Conservation (phyloP, 2,797 vertebrate genomes). For the Phalanger gymnotis region DNA sequence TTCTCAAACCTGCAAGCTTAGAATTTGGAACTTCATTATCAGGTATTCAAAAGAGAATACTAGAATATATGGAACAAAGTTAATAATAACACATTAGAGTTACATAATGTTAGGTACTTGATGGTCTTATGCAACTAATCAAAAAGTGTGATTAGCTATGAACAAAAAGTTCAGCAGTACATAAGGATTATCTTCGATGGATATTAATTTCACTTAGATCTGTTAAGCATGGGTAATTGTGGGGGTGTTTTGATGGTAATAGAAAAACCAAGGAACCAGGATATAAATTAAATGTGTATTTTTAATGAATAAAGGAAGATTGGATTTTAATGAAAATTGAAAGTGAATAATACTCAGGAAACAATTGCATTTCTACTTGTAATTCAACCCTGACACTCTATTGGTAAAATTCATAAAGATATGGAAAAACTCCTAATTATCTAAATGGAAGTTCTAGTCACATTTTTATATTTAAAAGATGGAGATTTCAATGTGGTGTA, state of each 20-base stretch:
- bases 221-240: slow-evolving; percentile 75
- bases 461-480: background rate
- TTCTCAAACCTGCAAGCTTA: background rate
- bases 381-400: slow-evolving; percentile 37
- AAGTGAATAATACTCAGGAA: slow-evolving; percentile 64
- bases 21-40: background rate
- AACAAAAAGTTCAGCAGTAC: slow-evolving; percentile 71
- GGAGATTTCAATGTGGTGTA: background rate
- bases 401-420: slow-evolving; percentile 49
- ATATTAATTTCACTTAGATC: slow-evolving; percentile 81
- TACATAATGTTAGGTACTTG: slow-evolving; percentile 60
- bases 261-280: slow-evolving; percentile 76
- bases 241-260: slow-evolving; percentile 75
- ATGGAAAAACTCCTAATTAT: slow-evolving; percentile 28
- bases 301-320: slow-evolving; percentile 71
- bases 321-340: slow-evolving; percentile 73
- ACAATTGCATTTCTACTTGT: slow-evolving; percentile 44
- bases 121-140: slow-evolving; percentile 67
- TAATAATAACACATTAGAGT: slow-evolving; percentile 64
- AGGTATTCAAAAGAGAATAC: background rate
- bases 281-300: slow-evolving; percentile 73
- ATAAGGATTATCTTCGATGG: slow-evolving; percentile 75
- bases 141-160: slow-evolving; percentile 75
- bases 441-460: background rate
- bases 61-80: slow-evolving; percentile 56